Percentiles rank a stretch among this genome's conserved stretches.
These are phyloP conservation scores for Agrochola circellaris DNA, from an alignment of 2,888 invertebrate species.

Conservation along the genomic window DNA sequence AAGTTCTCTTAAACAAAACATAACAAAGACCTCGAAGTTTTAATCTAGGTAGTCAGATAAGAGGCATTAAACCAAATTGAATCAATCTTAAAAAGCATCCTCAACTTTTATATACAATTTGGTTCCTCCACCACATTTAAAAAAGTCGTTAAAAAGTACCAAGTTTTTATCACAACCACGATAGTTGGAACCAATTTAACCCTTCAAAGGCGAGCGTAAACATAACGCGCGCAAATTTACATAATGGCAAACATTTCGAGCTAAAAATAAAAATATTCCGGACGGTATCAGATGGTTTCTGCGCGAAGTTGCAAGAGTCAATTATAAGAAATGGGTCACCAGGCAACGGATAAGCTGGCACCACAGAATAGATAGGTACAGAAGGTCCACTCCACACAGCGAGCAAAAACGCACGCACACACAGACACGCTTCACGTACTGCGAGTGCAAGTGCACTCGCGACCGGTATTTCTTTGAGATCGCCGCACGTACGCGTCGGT, in stretches of 20 bases:
- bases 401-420: neutral
- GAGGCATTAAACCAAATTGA: neutral
- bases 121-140: neutral
- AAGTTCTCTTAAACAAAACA: neutral
- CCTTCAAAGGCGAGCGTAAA: constrained; percentile 2
- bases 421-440: neutral
- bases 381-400: neutral
- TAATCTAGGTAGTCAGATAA: neutral
- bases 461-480: too few species aligned
- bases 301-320: constrained; percentile 53
- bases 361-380: neutral
- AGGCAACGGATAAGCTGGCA: constrained; percentile 48
- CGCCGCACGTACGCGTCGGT: too few species aligned
- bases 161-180: neutral
- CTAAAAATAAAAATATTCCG: constrained; percentile 37
- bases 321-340: constrained; percentile 60
- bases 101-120: neutral
- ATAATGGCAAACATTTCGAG: constrained; percentile 17
- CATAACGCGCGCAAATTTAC: constrained; percentile 8
- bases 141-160: neutral
- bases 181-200: neutral
- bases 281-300: constrained; percentile 44
- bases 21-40: neutral
- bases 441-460: neutral
- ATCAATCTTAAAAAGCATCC: neutral